These are phyloP conservation scores for Pangasius larnaudii DNA, from an alignment of 2,797 vertebrate genomes.

Conservation along the genomic window DNA sequence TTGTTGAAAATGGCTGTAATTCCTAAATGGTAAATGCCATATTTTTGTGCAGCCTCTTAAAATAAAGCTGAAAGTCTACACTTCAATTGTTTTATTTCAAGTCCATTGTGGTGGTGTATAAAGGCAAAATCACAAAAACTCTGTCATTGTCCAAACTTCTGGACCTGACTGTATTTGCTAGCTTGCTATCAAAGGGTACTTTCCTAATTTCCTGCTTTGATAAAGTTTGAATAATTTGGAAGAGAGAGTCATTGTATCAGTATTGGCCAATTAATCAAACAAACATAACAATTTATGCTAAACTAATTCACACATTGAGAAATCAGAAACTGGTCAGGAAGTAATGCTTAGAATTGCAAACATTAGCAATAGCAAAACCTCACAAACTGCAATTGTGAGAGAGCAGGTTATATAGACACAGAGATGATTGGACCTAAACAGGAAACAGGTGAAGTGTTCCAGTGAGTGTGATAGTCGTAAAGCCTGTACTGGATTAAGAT, in stretches of 20 bases:
- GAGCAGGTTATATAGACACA: background rate
- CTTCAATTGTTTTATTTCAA: no score
- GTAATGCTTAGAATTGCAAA: background rate
- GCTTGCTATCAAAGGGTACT: background rate
- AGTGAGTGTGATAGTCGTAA: background rate
- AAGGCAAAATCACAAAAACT: no score
- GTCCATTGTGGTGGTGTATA: no score
- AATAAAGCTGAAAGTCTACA: no score
- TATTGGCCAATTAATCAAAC: background rate
- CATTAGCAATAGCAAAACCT: background rate
- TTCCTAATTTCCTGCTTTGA: background rate
- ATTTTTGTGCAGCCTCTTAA: no score
- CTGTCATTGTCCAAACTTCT: no score
- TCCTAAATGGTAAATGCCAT: no score
- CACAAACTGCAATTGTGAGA: background rate
- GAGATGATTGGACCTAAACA: background rate
- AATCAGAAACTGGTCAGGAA: background rate
- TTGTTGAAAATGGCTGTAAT: no score
- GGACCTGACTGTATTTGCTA: background rate
- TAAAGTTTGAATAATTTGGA: background rate
- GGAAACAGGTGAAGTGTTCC: background rate
- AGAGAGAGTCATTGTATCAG: background rate
- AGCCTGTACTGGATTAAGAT: background rate
- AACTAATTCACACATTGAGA: background rate
- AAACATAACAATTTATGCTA: background rate